phyloP scores from a whole-genome alignment of 2,888 invertebrate genomes.

The Calameuta pallipes region DNA sequence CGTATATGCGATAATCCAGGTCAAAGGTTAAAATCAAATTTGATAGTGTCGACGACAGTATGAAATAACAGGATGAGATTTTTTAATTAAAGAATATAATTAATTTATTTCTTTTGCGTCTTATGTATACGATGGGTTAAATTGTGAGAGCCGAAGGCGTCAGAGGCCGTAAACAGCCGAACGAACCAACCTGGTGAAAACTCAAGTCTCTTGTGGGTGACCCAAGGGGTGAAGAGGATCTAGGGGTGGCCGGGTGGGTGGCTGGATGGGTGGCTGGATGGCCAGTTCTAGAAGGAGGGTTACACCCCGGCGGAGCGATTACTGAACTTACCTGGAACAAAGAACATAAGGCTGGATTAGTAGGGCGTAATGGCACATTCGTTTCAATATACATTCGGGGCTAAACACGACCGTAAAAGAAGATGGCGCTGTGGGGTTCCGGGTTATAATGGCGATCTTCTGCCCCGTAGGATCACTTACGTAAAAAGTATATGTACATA shows the following conservation, averaged over 20 bases:
- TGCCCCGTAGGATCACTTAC: too few relatives aligned
- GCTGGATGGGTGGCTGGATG: not conserved
- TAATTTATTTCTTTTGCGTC: too few relatives aligned
- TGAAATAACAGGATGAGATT: too few relatives aligned
- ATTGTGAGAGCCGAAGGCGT: too few relatives aligned
- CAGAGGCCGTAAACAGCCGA: too few relatives aligned
- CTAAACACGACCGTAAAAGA: conserved; percentile 19
- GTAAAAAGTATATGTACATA: too few relatives aligned
- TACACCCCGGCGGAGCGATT: conserved; percentile 22
- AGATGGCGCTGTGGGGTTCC: conserved; percentile 16
- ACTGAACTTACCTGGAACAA: conserved; percentile 42
- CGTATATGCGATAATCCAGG: too few relatives aligned
- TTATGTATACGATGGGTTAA: too few relatives aligned
- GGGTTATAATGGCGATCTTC: not conserved
- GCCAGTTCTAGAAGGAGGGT: not conserved
- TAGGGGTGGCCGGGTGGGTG: not conserved
- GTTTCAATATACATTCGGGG: conserved; percentile 15
- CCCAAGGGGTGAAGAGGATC: not conserved
- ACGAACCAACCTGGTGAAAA: not conserved
- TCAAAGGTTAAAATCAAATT: too few relatives aligned
- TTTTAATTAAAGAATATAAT: too few relatives aligned
- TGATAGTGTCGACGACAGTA: too few relatives aligned
- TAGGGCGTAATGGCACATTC: conserved; percentile 17
- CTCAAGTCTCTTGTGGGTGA: not conserved
- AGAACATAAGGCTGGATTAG: conserved; percentile 34